These are phyloP conservation scores for Elaphurus davidianus DNA, from an alignment of 2,113 vertebrate species.

Conservation along the genomic window DNA sequence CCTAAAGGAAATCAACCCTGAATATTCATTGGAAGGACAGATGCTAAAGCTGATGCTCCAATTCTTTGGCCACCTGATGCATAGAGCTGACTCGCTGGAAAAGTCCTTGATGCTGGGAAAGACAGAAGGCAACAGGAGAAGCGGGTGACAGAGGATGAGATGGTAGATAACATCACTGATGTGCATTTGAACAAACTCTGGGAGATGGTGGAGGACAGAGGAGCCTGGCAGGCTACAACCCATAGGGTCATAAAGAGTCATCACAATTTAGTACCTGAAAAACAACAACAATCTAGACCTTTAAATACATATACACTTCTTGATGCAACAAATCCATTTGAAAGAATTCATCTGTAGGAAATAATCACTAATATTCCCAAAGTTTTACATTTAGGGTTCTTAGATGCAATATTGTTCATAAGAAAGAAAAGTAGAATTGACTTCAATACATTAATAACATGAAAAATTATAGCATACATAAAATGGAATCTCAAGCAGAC, in stretches of 20 bases:
- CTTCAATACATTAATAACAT: background rate
- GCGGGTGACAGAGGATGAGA: background rate
- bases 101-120: background rate
- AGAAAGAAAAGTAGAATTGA: background rate
- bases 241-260: background rate
- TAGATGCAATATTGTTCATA: background rate
- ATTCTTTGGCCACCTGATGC: background rate
- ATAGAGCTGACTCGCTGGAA: fast-evolving
- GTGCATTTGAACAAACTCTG: background rate
- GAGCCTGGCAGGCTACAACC: background rate
- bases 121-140: background rate
- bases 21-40: background rate
- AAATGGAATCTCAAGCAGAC: background rate
- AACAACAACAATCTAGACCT: background rate
- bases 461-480: background rate
- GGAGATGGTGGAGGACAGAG: background rate
- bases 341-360: background rate
- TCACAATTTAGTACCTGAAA: background rate
- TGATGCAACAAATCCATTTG: background rate
- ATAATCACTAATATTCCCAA: background rate
- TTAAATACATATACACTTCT: background rate
- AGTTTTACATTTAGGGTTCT: background rate
- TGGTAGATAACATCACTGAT: background rate
- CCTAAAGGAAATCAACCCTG: background rate
- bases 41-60: background rate